Conservation (phyloP, 1,140 invertebrate genomes). For the Drosophila albomicans region DNA sequence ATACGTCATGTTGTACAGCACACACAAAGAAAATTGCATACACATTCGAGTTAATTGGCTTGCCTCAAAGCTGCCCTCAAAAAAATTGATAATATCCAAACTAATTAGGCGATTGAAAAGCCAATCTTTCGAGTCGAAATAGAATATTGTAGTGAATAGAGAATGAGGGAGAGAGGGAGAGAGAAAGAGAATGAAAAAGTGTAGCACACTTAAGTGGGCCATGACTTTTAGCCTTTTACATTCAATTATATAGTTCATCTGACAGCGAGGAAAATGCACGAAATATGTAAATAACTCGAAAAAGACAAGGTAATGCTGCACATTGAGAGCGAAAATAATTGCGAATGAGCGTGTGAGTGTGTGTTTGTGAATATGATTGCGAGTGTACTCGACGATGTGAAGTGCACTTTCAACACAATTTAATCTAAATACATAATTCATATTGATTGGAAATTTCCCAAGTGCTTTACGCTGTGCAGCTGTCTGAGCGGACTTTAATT, state of each 20-base stretch:
- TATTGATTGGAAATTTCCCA: slow-evolving; percentile 43
- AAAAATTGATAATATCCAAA: slow-evolving; percentile 5
- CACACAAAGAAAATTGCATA: not conserved
- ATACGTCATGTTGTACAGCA: slow-evolving; percentile 33
- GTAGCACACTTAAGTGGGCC: slow-evolving; percentile 36
- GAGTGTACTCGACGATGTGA: not conserved
- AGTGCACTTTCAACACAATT: slow-evolving; percentile 15
- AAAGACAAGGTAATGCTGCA: slow-evolving; percentile 8
- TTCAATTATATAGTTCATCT: slow-evolving; percentile 35
- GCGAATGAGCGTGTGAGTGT: not conserved
- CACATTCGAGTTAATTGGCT: slow-evolving; percentile 1
- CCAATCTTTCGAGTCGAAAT: not conserved
- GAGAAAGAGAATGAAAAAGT: not conserved
- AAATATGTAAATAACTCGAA: slow-evolving; percentile 40
- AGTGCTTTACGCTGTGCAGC: slow-evolving; percentile 8
- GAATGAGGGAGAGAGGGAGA: not conserved
- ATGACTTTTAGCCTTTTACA: slow-evolving; percentile 40
- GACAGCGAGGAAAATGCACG: slow-evolving; percentile 25
- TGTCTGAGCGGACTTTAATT: slow-evolving; percentile 63
- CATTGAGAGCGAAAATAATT: slow-evolving; percentile 1
- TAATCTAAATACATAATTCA: slow-evolving; percentile 12
- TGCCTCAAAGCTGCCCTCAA: not conserved
- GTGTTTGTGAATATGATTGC: not conserved
- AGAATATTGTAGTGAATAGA: slow-evolving; percentile 1
- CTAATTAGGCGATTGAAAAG: slow-evolving; percentile 31